Conservation (phyloP, 2,888 invertebrate species). For the Phymatocera aterrima region DNA sequence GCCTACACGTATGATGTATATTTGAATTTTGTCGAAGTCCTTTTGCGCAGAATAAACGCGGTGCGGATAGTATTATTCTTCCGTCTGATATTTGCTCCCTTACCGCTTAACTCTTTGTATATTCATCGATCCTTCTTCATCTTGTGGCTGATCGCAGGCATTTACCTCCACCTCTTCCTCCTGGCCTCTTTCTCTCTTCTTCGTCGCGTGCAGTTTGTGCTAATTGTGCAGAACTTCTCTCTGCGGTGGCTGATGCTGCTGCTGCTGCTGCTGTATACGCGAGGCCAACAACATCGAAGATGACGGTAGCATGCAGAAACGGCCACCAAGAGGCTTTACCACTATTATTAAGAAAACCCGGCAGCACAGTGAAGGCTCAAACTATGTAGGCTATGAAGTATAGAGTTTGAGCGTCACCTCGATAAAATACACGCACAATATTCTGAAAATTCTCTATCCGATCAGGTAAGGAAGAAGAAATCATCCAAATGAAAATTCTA, state of each 20-base stretch:
- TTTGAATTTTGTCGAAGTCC: background rate
- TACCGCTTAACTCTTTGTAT: background rate
- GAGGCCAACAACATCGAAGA: constrained; percentile 9
- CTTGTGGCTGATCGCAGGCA: background rate
- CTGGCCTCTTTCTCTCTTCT: constrained; percentile 21
- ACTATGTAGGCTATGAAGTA: constrained; percentile 6
- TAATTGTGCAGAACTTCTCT: constrained; percentile 28
- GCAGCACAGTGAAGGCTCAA: background rate
- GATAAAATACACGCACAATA: background rate
- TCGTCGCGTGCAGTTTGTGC: constrained; percentile 45
- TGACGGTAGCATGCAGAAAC: constrained; percentile 39
- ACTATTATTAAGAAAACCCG: constrained; percentile 31
- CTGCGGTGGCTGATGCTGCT: background rate
- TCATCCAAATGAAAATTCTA: too few species aligned
- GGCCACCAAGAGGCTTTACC: constrained; percentile 19
- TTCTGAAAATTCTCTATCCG: background rate
- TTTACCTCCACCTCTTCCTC: background rate
- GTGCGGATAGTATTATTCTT: background rate
- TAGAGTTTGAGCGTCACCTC: background rate
- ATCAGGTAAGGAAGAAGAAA: background rate
- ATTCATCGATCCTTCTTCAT: background rate
- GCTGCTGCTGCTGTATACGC: background rate
- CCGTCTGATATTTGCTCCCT: background rate
- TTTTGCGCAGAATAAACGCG: background rate
- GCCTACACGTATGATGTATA: too few species aligned